Evolutionary conservation across 2,797 vertebrate genomes (phyloP), one percentile per base, ranked within the genome.

Genomic region (Sarcoramphus papa): DNA sequence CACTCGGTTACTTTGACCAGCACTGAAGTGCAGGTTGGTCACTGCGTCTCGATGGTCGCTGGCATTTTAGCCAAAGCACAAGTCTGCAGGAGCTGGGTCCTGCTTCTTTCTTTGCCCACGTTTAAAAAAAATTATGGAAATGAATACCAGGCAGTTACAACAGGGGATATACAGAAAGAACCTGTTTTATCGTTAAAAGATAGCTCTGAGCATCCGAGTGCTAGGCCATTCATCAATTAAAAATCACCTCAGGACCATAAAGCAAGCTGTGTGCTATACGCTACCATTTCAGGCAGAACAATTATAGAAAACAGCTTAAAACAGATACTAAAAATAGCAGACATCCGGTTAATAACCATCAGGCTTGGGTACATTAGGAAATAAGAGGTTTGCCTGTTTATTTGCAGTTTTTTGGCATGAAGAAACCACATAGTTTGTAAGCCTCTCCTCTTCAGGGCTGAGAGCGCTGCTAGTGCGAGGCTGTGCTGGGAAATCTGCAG

Each of bases 151-250:
- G 23, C 18, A 88, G 50, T 72, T 67, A 90, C 17, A 68, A n/a
- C 20, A 78, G 6, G 28, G 41, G 19, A 84, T 47, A 50, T 57
- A 78, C 9, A 81, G 41, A 90, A 86, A 75, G 62, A 93, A 81
- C 4, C 19, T 79, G 17, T 5, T 94, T 84, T 86, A 63, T 84
- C 88, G 78, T 41, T 67, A 31, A 90, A 92, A 90, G 40, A 69
- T 22, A 67, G 31, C 54, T 90, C 43, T 79, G 48, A 95, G 67
- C 51, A 86, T 56, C 51, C 0, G 0, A 88, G 15, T 48, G 33
- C 53, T 81, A 62, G 50, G 41, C 33, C 30, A 43, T 13, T 78
- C 40, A 60, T 74, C 63, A 84, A 87, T 57, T 95, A 84, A 90
- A 86, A 76, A 92, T 45, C 51, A 84, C 51, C 31, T 75, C 57